phyloP scores from a whole-genome alignment of 2,888 invertebrate species.

The Chrysodeixis includens region DNA sequence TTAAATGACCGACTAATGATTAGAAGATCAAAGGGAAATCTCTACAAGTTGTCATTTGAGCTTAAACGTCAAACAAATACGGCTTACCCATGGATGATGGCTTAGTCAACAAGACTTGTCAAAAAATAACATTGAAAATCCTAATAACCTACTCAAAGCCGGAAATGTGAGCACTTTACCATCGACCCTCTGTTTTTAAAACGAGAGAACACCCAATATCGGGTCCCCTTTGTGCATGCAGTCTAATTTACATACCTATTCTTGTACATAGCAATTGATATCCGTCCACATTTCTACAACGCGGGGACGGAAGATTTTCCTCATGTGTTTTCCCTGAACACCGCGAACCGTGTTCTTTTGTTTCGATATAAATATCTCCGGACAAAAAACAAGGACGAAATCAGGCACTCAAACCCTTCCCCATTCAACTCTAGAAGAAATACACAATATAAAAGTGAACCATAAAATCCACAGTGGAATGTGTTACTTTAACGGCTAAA shows the following conservation, averaged over 20 bases:
- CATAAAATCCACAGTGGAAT: slow-evolving; percentile 51
- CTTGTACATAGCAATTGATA: slow-evolving; percentile 51
- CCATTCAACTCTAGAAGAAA: slow-evolving; percentile 11
- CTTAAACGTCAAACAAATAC: neutral
- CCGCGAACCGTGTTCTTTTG: slow-evolving; percentile 31
- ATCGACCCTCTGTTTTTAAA: slow-evolving; percentile 51
- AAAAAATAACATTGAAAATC: slow-evolving; percentile 5
- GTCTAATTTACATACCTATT: slow-evolving; percentile 48
- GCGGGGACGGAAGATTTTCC: slow-evolving; percentile 38
- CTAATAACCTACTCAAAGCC: slow-evolving; percentile 17
- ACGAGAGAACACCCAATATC: slow-evolving; percentile 45
- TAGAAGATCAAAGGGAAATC: too few relatives aligned
- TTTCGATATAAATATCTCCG: slow-evolving; percentile 13
- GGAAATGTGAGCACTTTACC: slow-evolving; percentile 32
- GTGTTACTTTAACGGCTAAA: slow-evolving; percentile 48
- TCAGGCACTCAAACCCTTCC: slow-evolving; percentile 19
- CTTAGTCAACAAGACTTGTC: neutral
- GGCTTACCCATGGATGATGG: neutral
- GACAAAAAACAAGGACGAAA: slow-evolving; percentile 26
- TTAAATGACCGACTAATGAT: too few relatives aligned
- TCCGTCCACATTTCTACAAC: slow-evolving; percentile 38
- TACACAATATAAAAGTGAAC: slow-evolving; percentile 40
- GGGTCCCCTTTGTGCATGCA: slow-evolving; percentile 43
- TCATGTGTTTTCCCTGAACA: slow-evolving; percentile 30
- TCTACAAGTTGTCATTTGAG: too few relatives aligned